Evolutionary conservation across 2,113 vertebrate genomes (phyloP), one percentile per base, ranked within the genome.

Genomic region (Eptatretus burgeri): DNA sequence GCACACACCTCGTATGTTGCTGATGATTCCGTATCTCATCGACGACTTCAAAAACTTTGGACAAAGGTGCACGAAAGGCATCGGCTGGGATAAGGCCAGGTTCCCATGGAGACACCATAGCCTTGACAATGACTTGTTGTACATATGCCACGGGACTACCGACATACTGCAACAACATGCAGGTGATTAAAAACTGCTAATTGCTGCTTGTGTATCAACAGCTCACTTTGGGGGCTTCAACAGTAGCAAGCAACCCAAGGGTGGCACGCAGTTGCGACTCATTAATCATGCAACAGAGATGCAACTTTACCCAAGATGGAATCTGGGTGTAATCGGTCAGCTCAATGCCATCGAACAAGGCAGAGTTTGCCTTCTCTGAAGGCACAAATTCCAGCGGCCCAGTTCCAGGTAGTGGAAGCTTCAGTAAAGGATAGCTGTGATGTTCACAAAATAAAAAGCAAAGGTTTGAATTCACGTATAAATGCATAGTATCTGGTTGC

Each of bases 101-200:
- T 70, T 86, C 84, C 91, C 91, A 98, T 1, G 91, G 91, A 65
- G 85, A 91, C 63, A 98, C 85, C 0, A 79, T 83, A 2, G 85
- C 82, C 70, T 98, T 98, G 67, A 98, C 87, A 62, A 93, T 67
- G 68, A 98, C 81, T 77, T 94, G 91, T 75, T 98, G 91, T 69
- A 98, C 80, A 69, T 91, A 98, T 56, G 89, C 86, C 51, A 95
- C 89, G 0, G 89, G 91, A 66, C 81, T 78, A 1, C 91, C 86
- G 0, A 76, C 76, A 7, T 94, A 98, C 91, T 98, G 69, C 1
- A 0, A 64, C 62, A 52, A 11, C 18, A 56, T 17, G 56, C 56
- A 60, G 9, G 13, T 10, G 12, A 20, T 41, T 41, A 41, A 41
- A 41, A 41, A 41, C 27, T 41, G 27, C 7, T 41, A 41, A 41